Evolutionary conservation across 1,140 invertebrate species (phyloP), one percentile per base, ranked within the genome.

Genomic region (Diorhabda sublineata): DNA sequence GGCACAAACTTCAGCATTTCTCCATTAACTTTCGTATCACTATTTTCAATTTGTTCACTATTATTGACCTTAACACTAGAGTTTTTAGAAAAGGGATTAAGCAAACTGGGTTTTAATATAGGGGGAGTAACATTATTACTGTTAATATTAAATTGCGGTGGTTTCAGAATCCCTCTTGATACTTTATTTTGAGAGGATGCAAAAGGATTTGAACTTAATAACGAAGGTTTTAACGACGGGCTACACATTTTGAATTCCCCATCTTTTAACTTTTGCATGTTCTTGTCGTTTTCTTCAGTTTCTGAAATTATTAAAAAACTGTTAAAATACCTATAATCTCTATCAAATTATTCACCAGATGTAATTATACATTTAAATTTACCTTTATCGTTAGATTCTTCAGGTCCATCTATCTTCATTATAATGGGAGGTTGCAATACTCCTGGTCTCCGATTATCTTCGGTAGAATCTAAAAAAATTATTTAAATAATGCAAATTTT

Each of bases 1-100:
- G 79, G 79, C 60, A 80, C 73, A 71, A 80, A 80, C 73, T 79
- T 81, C n/a, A 73, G 69, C 64, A 73, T 69, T 64, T 78, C 79
- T 9, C 77, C 76, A 69, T 77, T 79, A 5, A 61, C 52, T 66
- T 71, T 71, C 71, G 67, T 73, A 66, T 73, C 67, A 69, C 71
- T 64, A 69, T 65, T 69, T 52, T 72, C 67, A 66, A 58, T 71
- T 63, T 66, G 59, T 45, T 69, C 71, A 56, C 64, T 71, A 61
- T 74, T 71, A 47, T 69, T 66, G 26, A 26, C 26, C 59, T 71
- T 73, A 68, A 52, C 64, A 65, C 62, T 69, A 60, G 69, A n/a
- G 6, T 66, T 69, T 58, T 72, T 78, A 8, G 66, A 62, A 69
- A 79, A 76, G 2, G 79, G 76, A 71, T 79, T 81, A 47, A 80